Evolutionary conservation across 2,888 invertebrate genomes (phyloP).

Genomic region (Cerastis leucographa): DNA sequence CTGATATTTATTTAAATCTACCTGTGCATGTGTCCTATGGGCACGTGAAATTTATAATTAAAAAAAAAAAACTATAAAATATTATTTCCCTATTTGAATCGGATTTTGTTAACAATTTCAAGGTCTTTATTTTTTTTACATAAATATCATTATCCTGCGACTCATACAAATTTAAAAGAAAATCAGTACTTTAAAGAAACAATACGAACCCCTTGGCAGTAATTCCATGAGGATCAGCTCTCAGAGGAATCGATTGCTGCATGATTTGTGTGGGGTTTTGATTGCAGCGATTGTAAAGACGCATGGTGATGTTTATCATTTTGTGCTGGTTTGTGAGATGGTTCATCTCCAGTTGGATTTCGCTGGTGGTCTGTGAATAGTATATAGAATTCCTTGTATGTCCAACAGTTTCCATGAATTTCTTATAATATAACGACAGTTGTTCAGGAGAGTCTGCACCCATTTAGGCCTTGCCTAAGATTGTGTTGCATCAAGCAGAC

Average conservation of each 20-base stretch:
- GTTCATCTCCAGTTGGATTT: slow-evolving; percentile 65
- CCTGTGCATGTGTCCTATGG: too few species aligned
- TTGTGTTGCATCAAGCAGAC: not conserved
- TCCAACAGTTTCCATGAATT: not conserved
- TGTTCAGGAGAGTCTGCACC: not conserved
- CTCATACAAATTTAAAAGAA: not conserved
- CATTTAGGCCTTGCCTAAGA: not conserved
- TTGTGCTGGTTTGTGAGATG: slow-evolving; percentile 64
- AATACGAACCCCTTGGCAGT: slow-evolving; percentile 64
- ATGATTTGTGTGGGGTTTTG: not conserved
- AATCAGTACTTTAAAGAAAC: not conserved
- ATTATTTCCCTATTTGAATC: too few species aligned
- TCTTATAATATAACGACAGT: not conserved
- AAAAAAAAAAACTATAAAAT: too few species aligned
- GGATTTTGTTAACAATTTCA: too few species aligned
- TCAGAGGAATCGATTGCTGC: not conserved
- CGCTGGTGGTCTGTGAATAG: slow-evolving; percentile 55
- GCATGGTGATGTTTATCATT: slow-evolving; percentile 23
- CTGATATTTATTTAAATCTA: not conserved
- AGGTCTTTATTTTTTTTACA: not conserved
- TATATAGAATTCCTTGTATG: not conserved
- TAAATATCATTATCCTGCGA: not conserved
- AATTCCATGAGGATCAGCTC: slow-evolving; percentile 48
- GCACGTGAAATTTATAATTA: too few species aligned
- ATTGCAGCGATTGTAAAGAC: slow-evolving; percentile 64